Base-by-base conservation (phyloP, 2,797 vertebrate genomes). In the Fundulus diaphanus region DNA sequence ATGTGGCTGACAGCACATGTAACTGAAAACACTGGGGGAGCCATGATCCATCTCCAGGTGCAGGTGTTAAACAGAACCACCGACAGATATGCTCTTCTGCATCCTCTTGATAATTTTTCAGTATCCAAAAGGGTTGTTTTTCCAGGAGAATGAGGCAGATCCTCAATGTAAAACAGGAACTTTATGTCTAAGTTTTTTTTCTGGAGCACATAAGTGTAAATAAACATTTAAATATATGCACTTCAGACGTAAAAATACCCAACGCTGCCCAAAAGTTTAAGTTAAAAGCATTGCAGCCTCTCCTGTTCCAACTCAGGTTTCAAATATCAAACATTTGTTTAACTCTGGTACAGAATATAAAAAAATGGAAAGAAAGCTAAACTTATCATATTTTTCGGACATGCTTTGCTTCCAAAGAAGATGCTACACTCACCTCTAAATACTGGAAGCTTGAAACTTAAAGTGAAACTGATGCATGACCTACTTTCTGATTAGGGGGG, bases 1-100 rank as follows among this genome's bases (percentile, higher is more conserved):
- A 87, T 40, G 35, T 66, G 76, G 79, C 73, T 70, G 80, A 79
- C 54, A 70, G 51, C n/a, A 1, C 74, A 52, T 54, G 63, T 44
- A 88, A 83, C 79, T 88, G 77, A 85, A 66, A 87, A 88, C 86
- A 81, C 77, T 63, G 35, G 29, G 52, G 70, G 80, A 86, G 77
- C 61, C 4, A n/a, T 1, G 15, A 80, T 83, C 49, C 52, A 46
- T 81, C 81, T 78, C 44, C 76, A 78, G 75, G 79, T 72, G 68
- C 27, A 72, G 73, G 51, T 68, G 78, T 71, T 54, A 48, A 84
- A 72, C 76, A 76, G 54, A 77, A 61, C 73, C 54, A n/a, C 51
- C 15, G 61, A 70, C 73, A 80, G 57, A 54, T 68, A n/a, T 12
- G 22, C 29, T 79, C 52, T 75, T 80, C 33, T 72, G 56, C 52